These are phyloP conservation scores for Tenthredo scrophulariae DNA, from an alignment of 2,888 invertebrate species.

Conservation along the genomic window DNA sequence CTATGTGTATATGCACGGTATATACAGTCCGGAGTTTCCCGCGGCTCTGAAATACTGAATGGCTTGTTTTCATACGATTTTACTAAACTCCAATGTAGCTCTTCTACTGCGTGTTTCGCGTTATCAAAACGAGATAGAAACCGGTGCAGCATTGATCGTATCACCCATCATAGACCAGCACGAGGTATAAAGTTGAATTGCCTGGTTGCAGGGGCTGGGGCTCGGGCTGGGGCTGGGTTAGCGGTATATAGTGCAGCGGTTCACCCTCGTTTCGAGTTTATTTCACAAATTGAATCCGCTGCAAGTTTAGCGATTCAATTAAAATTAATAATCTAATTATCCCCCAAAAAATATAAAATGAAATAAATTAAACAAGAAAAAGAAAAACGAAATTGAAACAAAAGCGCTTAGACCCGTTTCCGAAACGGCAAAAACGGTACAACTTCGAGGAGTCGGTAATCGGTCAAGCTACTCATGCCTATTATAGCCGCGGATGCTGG, in stretches of 20 bases:
- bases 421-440: neutral
- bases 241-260: neutral
- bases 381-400: neutral
- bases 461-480: neutral
- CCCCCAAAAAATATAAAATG: neutral
- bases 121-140: constrained; percentile 39
- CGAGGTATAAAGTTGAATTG: constrained; percentile 38
- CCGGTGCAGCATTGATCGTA: constrained; percentile 39
- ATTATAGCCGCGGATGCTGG: no score
- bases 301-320: neutral
- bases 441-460: neutral
- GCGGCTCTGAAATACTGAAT: neutral
- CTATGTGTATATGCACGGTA: no score
- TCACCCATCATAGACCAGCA: neutral
- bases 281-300: constrained; percentile 23
- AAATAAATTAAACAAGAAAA: no score
- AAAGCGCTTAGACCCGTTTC: neutral
- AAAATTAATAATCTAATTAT: neutral
- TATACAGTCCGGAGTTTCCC: neutral
- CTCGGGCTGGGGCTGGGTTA: no score
- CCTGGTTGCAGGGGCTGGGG: neutral
- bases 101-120: constrained; percentile 12
- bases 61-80: neutral
- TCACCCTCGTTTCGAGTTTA: neutral
- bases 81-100: neutral